phyloP scores from a whole-genome alignment of 2,888 invertebrate species.

The Pilophorus perplexus region DNA sequence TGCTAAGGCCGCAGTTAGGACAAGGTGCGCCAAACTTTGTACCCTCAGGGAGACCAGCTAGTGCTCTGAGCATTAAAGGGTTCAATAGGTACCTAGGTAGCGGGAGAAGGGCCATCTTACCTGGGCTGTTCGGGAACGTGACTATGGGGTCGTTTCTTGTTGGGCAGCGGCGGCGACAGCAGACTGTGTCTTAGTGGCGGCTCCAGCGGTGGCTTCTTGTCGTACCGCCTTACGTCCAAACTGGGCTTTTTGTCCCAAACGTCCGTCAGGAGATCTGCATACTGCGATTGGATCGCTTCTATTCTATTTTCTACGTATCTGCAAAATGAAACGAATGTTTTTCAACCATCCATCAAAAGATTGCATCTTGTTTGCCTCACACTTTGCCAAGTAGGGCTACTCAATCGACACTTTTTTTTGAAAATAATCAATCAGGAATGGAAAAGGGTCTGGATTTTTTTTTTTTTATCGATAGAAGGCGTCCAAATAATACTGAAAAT shows the following conservation, averaged over 20 bases:
- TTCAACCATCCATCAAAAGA: not conserved
- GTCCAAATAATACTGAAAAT: too few relatives aligned
- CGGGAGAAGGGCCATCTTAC: too few relatives aligned
- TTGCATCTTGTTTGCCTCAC: not conserved
- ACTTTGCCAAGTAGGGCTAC: too few relatives aligned
- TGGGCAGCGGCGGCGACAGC: slow-evolving; percentile 43
- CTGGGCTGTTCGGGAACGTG: slow-evolving; percentile 44
- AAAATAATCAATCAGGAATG: too few relatives aligned
- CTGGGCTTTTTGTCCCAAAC: slow-evolving; percentile 43
- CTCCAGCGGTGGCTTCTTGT: slow-evolving; percentile 41
- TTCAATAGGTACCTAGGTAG: too few relatives aligned
- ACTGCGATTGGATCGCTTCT: slow-evolving; percentile 41
- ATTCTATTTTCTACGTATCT: slow-evolving; percentile 45
- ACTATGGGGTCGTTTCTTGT: slow-evolving; percentile 41
- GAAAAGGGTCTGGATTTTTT: too few relatives aligned
- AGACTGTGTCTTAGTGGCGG: slow-evolving; percentile 37
- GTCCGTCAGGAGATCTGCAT: slow-evolving; percentile 38
- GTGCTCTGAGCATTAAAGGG: too few relatives aligned
- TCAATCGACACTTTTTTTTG: too few relatives aligned
- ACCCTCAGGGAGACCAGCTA: too few relatives aligned
- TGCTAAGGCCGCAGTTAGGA: too few relatives aligned
- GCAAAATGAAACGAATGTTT: not conserved
- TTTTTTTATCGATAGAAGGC: too few relatives aligned
- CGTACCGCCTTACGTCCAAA: slow-evolving; percentile 42
- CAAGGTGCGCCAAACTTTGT: too few relatives aligned